Evolutionary conservation across 2,888 invertebrate species (phyloP), one percentile per base, ranked within the genome.

Genomic region (Drosophila neutralis): DNA sequence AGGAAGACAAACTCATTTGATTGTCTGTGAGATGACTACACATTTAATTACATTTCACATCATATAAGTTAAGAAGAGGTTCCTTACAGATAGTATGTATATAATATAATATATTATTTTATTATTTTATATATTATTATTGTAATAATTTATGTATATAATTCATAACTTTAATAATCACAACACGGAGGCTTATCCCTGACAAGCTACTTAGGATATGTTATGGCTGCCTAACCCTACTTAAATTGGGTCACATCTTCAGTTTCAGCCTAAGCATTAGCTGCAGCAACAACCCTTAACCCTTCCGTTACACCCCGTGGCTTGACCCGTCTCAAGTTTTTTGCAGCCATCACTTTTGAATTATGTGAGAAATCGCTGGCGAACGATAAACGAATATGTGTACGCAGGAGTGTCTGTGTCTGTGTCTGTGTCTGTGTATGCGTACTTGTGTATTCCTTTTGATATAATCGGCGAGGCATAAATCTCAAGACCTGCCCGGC

Each of bases 401-500:
- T 24, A 18, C 6, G 7, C 15, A 24, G 4, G 11, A 18, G 11
- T 24, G 15, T 15, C 13, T 21, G 2, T 21, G 11, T 18, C 6
- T 36, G 18, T 21, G 31, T 13, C 1, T 49, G 48, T 27, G 27
- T 27, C 0, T 27, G 27, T 27, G 27, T 27, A 27, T n/a, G 15
- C 11, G 35, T 4, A 13, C 0, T 33, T 24, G 5, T 1, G 31
- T 21, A 42, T 48, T n/a, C 45, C 53, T 73, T 73, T 67, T 67
- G 70, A 88, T 89, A 84, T 83, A 84, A 84, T 89, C 84, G 89
- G 78, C 78, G 87, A 76, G 77, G 78, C 87, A 85, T 85, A 85
- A 89, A 85, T 86, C 87, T 86, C 85, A 82, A 86, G 89, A 87
- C 87, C 87, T 89, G 87, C 85, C 85, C 89, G 85, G 89, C 82